Evolutionary conservation across 2,888 invertebrate genomes (phyloP), one percentile per base, ranked within the genome.

Genomic region (Notodonta ziczac): DNA sequence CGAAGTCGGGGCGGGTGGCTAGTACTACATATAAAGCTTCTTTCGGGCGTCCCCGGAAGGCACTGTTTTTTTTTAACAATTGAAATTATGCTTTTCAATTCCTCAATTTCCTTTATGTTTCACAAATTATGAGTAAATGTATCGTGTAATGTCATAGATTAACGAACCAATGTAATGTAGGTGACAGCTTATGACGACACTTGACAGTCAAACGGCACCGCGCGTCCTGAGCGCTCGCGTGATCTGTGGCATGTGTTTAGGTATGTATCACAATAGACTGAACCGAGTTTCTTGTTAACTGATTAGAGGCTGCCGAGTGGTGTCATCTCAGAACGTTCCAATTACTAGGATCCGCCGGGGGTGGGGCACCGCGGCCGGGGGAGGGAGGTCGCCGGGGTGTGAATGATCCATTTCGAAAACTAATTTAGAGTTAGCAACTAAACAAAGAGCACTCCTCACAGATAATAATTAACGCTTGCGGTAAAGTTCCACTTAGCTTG

Each of bases 371-470:
- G 76, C 64, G 57, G 63, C 70, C 74, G 78, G 72, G 77, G 78
- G 78, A 78, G 82, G 83, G 84, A 73, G 77, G 74, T 70, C 72
- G 78, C 74, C 74, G 85, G 92, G 90, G 92, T 91, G 92, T 88
- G 93, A 93, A 93, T 93, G 93, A 93, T 93, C 93, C 92, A 93
- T 93, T 93, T 93, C 93, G 92, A 93, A 93, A 93, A 93, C 93
- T 93, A 93, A 93, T 93, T 93, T 93, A 92, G 93, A 93, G 93
- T 93, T 93, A 91, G 92, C 93, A 93, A 93, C 93, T 93, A 93
- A 93, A 93, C 93, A 93, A 93, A 91, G 93, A 93, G 92, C 91
- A 93, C 93, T 93, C 87, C 90, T 90, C 89, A 84, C 91, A 92
- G 93, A 93, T 93, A 93, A 93, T 93, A 93, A 93, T 93, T 93